phyloP scores from a whole-genome alignment of 2,888 invertebrate genomes.

The Chymomyza amoena region DNA sequence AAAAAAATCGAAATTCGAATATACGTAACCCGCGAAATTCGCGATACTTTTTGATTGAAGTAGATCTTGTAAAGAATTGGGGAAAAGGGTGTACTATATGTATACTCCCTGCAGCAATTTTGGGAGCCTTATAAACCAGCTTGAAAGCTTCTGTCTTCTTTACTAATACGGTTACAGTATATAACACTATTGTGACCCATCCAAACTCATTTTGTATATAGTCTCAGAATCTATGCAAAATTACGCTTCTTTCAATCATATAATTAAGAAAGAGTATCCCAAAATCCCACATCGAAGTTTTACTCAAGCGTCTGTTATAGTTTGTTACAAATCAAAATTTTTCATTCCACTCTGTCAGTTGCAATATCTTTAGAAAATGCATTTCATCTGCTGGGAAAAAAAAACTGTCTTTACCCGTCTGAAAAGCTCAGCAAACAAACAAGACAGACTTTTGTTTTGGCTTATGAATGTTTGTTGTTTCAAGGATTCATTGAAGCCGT shows the following conservation, averaged over 20 bases:
- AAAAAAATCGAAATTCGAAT: no score
- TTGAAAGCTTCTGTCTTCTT: no score
- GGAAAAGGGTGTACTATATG: no score
- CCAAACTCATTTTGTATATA: no score
- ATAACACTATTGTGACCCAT: no score
- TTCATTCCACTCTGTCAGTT: not conserved
- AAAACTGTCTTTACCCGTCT: not conserved
- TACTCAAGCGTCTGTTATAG: not conserved
- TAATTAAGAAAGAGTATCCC: not conserved
- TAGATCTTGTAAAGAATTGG: no score
- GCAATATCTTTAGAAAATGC: not conserved
- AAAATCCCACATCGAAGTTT: not conserved
- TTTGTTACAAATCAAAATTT: not conserved
- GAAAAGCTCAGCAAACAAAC: not conserved
- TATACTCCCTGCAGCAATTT: no score
- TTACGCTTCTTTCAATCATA: not conserved
- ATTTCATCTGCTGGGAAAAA: not conserved
- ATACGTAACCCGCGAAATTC: no score
- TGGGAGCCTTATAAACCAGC: no score
- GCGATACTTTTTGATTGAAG: no score
- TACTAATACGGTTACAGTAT: no score
- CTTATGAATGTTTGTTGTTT: not conserved
- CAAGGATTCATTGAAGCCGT: not conserved
- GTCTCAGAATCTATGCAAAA: no score
- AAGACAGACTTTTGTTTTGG: not conserved